phyloP scores from a whole-genome alignment of 2,888 invertebrate species.

The Agriopis marginaria region DNA sequence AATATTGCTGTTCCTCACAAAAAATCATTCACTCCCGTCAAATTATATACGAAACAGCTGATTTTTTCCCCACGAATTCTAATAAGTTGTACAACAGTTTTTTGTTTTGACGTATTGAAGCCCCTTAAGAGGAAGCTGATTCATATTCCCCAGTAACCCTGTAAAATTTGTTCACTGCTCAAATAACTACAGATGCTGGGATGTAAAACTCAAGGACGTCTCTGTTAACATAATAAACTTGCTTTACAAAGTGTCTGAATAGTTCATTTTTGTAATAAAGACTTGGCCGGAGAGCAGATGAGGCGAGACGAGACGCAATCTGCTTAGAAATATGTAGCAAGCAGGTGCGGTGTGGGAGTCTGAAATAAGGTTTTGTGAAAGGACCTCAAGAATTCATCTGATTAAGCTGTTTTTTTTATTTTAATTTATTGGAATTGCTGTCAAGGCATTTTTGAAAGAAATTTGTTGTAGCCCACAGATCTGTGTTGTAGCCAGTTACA shows the following conservation, averaged over 20 bases:
- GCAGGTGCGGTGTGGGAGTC: background rate
- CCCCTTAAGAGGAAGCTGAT: background rate
- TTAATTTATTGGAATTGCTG: too few species aligned
- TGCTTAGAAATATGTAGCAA: conserved; percentile 24
- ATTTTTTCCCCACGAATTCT: too few species aligned
- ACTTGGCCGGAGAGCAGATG: conserved; percentile 20
- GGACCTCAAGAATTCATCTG: background rate
- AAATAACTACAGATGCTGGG: conserved; percentile 1
- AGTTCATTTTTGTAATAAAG: conserved; percentile 27
- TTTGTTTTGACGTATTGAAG: too few species aligned
- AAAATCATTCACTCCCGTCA: too few species aligned
- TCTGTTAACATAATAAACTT: conserved; percentile 21
- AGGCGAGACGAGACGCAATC: conserved; percentile 26
- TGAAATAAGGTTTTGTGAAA: background rate
- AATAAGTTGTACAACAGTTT: too few species aligned
- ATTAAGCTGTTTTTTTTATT: too few species aligned
- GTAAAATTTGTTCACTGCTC: conserved; percentile 10
- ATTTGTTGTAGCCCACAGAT: too few species aligned
- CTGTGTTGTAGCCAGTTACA: too few species aligned
- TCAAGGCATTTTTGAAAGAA: too few species aligned
- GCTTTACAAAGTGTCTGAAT: conserved; percentile 25
- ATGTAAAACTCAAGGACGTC: conserved; percentile 14
- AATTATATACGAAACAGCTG: too few species aligned
- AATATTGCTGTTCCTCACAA: too few species aligned
- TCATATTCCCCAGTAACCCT: background rate